Base-by-base conservation (phyloP, 2,113 vertebrate species). In the Corydoras maculifer region DNA sequence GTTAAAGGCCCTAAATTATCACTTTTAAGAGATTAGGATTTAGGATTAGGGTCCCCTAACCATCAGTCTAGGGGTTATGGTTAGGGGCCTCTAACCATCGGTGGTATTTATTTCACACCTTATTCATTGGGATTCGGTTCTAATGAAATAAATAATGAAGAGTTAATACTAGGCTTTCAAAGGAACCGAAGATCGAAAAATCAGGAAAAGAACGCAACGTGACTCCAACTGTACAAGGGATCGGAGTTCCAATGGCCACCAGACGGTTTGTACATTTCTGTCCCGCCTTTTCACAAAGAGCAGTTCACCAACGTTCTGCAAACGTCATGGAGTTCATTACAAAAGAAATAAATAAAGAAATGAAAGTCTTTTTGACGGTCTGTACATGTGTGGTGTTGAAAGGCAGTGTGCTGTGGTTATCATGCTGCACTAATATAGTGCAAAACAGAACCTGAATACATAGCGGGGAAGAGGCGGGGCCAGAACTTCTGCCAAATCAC, bases 381-480 rank as follows among this genome's bases (percentile, higher is more conserved):
- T 84, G 82, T 85, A 83, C 82, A 87, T 83, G 7, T 4, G 4
- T 82, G 87, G 90, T 89, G 88, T 84, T 69, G 84, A 85, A 91
- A 91, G 92, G 92, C 92, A 91, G 90, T 91, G 93, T 88, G 88
- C 89, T 91, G 92, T 93, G 93, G 92, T 90, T 89, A 86, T 91
- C 94, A 93, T 92, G 93, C 92, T 94, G 94, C 96, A 98, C 96
- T 99, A 99, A 99, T 97, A 98, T 99, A 99, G 96, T 97, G 96
- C 96, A 93, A 95, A 93, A 90, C 89, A 87, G 90, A 90, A 92
- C 92, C 94, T 93, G 91, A 87, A 84, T 83, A 61, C 43, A 57
- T 66, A 84, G 75, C 77, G 68, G 29, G 9, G 73, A 86, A 86
- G 85, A 90, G 88, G 85, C 18, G 87, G 91, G 92, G 91, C 89